These are phyloP conservation scores for Laticauda colubrina DNA, from an alignment of 2,113 vertebrate species.

Conservation along the genomic window DNA sequence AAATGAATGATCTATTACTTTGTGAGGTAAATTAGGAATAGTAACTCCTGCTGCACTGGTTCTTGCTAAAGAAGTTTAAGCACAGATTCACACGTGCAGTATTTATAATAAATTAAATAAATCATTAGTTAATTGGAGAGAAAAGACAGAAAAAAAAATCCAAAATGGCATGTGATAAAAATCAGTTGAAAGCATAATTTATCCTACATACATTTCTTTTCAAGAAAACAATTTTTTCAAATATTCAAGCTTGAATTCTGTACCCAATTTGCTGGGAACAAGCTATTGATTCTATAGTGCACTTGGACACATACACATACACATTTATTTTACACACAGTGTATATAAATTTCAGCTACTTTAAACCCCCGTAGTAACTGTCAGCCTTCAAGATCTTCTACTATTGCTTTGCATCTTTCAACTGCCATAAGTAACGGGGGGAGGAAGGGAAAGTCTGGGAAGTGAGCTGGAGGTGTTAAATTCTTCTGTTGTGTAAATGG, in stretches of 20 bases:
- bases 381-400: too few species aligned
- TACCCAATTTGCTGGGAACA: not conserved
- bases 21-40: not conserved
- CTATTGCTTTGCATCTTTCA: too few species aligned
- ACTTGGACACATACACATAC: not conserved
- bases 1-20: not conserved
- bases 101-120: not conserved
- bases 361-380: not conserved
- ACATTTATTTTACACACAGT: not conserved
- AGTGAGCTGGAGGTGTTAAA: too few species aligned
- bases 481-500: too few species aligned
- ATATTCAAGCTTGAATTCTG: not conserved
- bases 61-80: not conserved
- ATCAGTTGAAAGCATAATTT: slow-evolving; percentile 16
- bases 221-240: slow-evolving; percentile 6
- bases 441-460: too few species aligned
- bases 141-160: not conserved
- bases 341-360: not conserved
- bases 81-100: not conserved
- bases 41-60: not conserved
- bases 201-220: slow-evolving; percentile 4
- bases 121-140: not conserved
- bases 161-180: slow-evolving; percentile 5
- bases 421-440: too few species aligned
- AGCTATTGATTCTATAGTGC: not conserved